Evolutionary conservation across 1,140 invertebrate species (phyloP).

Genomic region (Bombus confusus): DNA sequence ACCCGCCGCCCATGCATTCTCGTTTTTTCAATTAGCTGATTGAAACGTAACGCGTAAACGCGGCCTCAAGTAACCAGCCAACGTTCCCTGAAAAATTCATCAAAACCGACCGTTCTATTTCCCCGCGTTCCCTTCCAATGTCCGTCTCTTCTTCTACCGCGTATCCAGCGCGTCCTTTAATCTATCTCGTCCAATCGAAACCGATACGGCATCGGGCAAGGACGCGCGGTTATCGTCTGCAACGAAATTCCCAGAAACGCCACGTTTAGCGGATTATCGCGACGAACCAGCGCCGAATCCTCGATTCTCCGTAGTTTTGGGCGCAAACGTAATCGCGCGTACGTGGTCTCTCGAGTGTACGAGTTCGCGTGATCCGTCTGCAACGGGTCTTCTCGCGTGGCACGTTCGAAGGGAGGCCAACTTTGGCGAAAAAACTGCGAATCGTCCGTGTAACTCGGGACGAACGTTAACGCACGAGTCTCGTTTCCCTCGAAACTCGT

Average conservation of each 20-base stretch:
- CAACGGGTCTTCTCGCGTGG: constrained; percentile 28
- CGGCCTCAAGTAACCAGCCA: not conserved
- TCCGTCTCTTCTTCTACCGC: not conserved
- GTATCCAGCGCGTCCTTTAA: not conserved
- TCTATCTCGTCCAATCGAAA: no score
- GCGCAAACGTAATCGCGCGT: constrained; percentile 45
- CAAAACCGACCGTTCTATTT: not conserved
- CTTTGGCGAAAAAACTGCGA: constrained; percentile 19
- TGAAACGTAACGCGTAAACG: constrained; percentile 31
- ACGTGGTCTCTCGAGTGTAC: not conserved
- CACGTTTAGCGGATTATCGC: not conserved
- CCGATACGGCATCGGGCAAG: no score
- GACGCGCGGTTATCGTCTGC: no score
- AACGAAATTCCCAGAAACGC: not conserved
- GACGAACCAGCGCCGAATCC: not conserved
- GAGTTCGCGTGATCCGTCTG: constrained; percentile 52
- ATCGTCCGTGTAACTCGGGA: no score
- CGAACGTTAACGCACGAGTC: not conserved
- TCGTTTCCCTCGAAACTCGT: not conserved
- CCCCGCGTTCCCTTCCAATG: not conserved
- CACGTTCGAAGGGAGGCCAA: constrained; percentile 30
- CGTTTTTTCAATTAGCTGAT: constrained; percentile 66
- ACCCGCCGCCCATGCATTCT: constrained; percentile 40
- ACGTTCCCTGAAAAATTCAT: not conserved
- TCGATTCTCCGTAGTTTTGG: constrained; percentile 35